Base-by-base conservation (phyloP, 2,797 vertebrate species). In the Buphagus erythrorhynchus region DNA sequence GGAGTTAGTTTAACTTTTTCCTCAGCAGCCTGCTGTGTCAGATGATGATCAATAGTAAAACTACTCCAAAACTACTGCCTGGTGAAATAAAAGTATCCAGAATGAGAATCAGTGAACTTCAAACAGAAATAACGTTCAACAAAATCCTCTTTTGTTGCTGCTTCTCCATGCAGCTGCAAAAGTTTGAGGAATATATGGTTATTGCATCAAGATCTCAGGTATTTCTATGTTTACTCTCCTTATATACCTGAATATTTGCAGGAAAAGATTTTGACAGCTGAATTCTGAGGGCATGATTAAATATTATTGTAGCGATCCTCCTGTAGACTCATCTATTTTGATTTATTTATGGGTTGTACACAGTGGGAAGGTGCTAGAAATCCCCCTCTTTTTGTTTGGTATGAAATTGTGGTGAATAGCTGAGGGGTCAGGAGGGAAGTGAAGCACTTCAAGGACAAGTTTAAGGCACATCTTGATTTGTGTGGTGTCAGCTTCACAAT, bases 391-490 rank as follows among this genome's bases (percentile, higher is more conserved):
- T 68, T 54, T 51, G 5, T 51, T 48, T 75, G 58, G 73, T 38
- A 59, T 13, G 6, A 58, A 49, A 31, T 19, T 46, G 29, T 9
- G 16, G 9, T 26, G 65, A 71, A 46, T 48, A 77, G 48, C 61
- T 77, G 89, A 52, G 63, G 88, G 78, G 78, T 79, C 72, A 67
- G 42, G 38, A 59, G 29, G 28, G 31, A 79, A 85, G 72, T 2
- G 25, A 91, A 79, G 65, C 21, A 33, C 65, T 87, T 69, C 79
- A 91, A 96, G 87, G 92, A 65, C 87, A 68, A 57, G 21, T 80
- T 86, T 86, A 75, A 95, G 85, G 75, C 79, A 51, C 36, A 17
- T 83, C 75, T 94, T 86, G 87, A 91, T 94, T 94, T 93, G 83
- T 71, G 52, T 77, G 28, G 54, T 88, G 82, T 93, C 87, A 93